These are phyloP conservation scores for Diabrotica virgifera DNA, from an alignment of 1,140 invertebrate genomes.

Conservation along the genomic window DNA sequence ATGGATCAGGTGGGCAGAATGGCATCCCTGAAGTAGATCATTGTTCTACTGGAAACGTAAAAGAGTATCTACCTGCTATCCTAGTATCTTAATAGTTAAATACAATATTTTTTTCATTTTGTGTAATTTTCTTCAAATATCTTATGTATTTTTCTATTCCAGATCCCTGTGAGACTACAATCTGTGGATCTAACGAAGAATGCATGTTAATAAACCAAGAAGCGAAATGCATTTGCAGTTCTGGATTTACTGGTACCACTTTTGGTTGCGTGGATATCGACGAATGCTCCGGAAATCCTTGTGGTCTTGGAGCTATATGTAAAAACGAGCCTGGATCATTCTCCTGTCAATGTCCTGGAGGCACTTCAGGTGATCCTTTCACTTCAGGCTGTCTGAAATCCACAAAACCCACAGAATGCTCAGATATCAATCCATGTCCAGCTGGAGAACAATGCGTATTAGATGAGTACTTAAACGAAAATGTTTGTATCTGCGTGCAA, in stretches of 20 bases:
- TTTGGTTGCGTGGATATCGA: slow-evolving; percentile 83
- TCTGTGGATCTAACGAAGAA: slow-evolving; percentile 83
- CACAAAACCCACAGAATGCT: slow-evolving; percentile 63
- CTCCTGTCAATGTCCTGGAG: slow-evolving; percentile 82
- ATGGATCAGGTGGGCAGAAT: too few relatives aligned
- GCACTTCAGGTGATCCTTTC: slow-evolving; percentile 67
- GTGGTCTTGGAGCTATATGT: slow-evolving; percentile 78
- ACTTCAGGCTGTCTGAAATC: slow-evolving; percentile 68
- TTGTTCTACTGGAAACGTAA: too few relatives aligned
- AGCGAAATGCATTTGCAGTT: slow-evolving; percentile 78
- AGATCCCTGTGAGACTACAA: slow-evolving; percentile 87
- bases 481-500: slow-evolving; percentile 83
- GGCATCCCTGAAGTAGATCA: too few relatives aligned
- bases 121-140: background rate
- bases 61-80: too few relatives aligned
- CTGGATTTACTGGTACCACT: slow-evolving; percentile 70
- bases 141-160: slow-evolving; percentile 28
- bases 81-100: background rate
- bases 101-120: too few relatives aligned
- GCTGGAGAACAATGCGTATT: slow-evolving; percentile 79
- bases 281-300: slow-evolving; percentile 76
- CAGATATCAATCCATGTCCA: slow-evolving; percentile 72
- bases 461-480: slow-evolving; percentile 67
- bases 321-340: slow-evolving; percentile 83
- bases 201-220: slow-evolving; percentile 82